Base-by-base conservation (phyloP, 2,113 vertebrate genomes). In the Chaetorhynchus papuensis region DNA sequence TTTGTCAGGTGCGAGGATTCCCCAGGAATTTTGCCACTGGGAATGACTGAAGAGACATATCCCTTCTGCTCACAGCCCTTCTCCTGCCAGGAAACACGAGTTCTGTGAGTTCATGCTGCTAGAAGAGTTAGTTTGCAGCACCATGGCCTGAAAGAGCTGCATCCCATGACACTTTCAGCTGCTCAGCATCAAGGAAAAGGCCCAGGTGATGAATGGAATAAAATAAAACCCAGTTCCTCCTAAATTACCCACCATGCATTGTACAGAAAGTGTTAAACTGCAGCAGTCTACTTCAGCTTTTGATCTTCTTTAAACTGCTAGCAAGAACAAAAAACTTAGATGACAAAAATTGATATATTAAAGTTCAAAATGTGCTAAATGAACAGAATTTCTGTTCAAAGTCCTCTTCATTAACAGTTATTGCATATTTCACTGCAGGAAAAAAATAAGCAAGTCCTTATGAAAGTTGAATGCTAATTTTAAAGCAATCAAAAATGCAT, bases 401-500 rank as follows among this genome's bases (percentile, higher is more conserved):
- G 82, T 71, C 37, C 20, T 61, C 72, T 68, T 91, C 81, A 64
- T 90, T 95, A 94, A 81, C 15, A 71, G 88, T 33, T 81, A 91
- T 7, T 79, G 41, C 31, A 52, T 93, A 92, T 89, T 81, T 82
- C 56, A 87, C 33, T 75, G 50, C 27, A 74, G 16, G 3, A 23
- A 63, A 61, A 95, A 94, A 89, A 65, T 7, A 83, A 50, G 17
- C 11, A n/a, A 66, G 44, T 68, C 39, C 41, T 72, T 60, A 53
- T 41, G 44, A 91, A 92, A 89, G 65, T 44, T 79, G 70, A 91
- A 72, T 57, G 27, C 31, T 89, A 94, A 94, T 91, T 95, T 94
- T 93, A 94, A 84, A 71, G 91, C 53, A 75, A 95, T 89, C 72
- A 95, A 60, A 95, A 94, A 89, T 49, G 65, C 74, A 95, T 75